Evolutionary conservation across 2,888 invertebrate genomes (phyloP).

Genomic region (Drosophila nigritarsus): DNA sequence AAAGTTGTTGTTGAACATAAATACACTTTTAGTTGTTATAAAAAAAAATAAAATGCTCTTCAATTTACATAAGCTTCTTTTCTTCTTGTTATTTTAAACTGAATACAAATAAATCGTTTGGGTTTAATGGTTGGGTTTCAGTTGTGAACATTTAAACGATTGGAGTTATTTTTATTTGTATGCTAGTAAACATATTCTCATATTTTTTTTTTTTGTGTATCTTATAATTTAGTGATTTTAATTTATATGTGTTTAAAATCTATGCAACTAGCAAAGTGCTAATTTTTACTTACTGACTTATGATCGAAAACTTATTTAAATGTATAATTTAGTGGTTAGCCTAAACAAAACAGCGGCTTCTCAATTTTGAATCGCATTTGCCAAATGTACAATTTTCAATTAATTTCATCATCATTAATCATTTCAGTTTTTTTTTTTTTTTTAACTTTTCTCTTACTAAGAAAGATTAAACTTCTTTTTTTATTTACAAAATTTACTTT

Average conservation of each 20-base stretch:
- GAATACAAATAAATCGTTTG: constrained; percentile 46
- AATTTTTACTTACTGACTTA: constrained; percentile 28
- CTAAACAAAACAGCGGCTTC: constrained; percentile 69
- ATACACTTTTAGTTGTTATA: constrained; percentile 37
- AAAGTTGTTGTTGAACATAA: constrained; percentile 54
- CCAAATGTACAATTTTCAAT: constrained; percentile 65
- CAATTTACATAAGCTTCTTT: constrained; percentile 16
- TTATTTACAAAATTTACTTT: constrained; percentile 44
- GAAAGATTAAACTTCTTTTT: background rate
- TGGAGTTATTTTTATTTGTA: constrained; percentile 21
- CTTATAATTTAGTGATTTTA: constrained; percentile 31
- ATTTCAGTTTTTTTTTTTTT: background rate
- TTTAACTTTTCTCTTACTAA: background rate
- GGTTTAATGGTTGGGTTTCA: constrained; percentile 46
- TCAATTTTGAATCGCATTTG: constrained; percentile 64
- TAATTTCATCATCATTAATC: constrained; percentile 1
- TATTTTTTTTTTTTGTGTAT: constrained; percentile 15
- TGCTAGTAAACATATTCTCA: constrained; percentile 1
- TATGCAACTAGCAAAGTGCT: constrained; percentile 74
- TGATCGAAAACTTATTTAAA: constrained; percentile 12
- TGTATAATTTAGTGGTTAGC: constrained; percentile 31
- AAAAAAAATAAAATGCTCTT: constrained; percentile 33
- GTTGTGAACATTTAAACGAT: constrained; percentile 44
- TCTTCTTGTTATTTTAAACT: background rate
- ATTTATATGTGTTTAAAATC: constrained; percentile 60